Base-by-base conservation (phyloP, 2,888 invertebrate genomes). In the Ptilodon capucinus region DNA sequence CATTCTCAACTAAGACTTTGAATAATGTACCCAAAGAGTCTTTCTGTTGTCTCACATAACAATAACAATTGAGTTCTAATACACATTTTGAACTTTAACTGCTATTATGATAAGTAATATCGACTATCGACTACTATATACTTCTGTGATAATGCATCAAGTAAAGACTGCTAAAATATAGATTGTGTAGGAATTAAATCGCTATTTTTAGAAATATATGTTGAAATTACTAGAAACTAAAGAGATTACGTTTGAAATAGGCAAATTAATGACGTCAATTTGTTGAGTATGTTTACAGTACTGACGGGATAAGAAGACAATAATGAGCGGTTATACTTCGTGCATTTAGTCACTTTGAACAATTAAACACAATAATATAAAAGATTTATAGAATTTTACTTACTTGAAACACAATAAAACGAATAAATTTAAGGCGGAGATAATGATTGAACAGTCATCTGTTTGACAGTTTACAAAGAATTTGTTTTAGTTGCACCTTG, bases 371-470 rank as follows among this genome's bases (percentile, higher is more conserved):
- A 11, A 28, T 28, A n/a, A 28, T 11, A n/a, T n/a, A 46, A 52
- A n/a, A 53, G 57, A 39, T 55, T n/a, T 45, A 60, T 60, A 60
- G 53, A 51, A 48, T 64, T 60, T 63, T 83, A 86, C 86, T 86
- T 81, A 86, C 86, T 77, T 79, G 68, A 69, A 61, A 65, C 62
- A 71, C 68, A 63, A 60, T 72, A 75, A 71, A 79, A 70, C 58
- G 54, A 49, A 74, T 67, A 78, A 74, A 71, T 75, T 79, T 68
- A 79, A 86, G 82, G 84, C 84, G 85, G 86, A 86, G 79, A 78
- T 77, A 81, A 81, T 75, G 79, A 83, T 74, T 82, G 83, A 81
- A 85, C 85, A 88, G 86, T 88, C 88, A 88, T 84, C 81, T 82
- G 73, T 81, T 79, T 85, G 84, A 85, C 85, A 84, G 78, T 64